Conservation (phyloP, 2,888 invertebrate species). For the Priocnemis perturbator region DNA sequence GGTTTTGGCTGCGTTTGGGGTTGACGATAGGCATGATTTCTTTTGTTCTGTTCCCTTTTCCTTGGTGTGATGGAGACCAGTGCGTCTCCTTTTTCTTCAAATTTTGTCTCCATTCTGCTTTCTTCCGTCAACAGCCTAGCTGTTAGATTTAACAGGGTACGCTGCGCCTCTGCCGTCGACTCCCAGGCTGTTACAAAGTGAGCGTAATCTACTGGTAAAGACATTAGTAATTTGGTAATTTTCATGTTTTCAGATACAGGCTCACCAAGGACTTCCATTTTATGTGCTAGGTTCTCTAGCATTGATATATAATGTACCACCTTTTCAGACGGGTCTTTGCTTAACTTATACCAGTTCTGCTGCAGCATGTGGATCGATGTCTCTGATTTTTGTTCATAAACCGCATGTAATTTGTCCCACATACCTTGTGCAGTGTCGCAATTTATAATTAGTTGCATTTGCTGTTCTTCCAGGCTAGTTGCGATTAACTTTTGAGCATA, state of each 20-base stretch:
- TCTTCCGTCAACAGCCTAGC: no score
- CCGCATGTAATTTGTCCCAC: slow-evolving; percentile 54
- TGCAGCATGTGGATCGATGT: slow-evolving; percentile 46
- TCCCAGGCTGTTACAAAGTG: slow-evolving; percentile 24
- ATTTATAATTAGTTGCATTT: slow-evolving; percentile 51
- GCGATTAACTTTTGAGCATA: no score
- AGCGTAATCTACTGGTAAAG: slow-evolving; percentile 10
- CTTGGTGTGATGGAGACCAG: background rate
- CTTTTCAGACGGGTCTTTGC: slow-evolving; percentile 37
- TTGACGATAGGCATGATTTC: background rate
- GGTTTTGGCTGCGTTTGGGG: slow-evolving; percentile 12
- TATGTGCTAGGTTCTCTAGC: slow-evolving; percentile 5
- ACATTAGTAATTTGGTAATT: slow-evolving; percentile 22
- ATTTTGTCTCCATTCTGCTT: background rate
- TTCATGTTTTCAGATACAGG: slow-evolving; percentile 13
- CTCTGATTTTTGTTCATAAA: slow-evolving; percentile 59
- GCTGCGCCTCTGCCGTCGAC: background rate
- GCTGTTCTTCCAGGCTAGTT: no score
- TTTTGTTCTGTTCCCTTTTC: background rate
- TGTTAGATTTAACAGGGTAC: slow-evolving; percentile 12
- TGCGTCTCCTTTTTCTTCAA: background rate
- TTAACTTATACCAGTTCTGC: slow-evolving; percentile 42
- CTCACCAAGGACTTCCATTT: slow-evolving; percentile 7
- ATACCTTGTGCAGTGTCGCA: slow-evolving; percentile 56
- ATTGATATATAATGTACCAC: slow-evolving; percentile 1